These are phyloP conservation scores for Sebastes hubbsi DNA, from an alignment of 2,797 vertebrate genomes.

Conservation along the genomic window DNA sequence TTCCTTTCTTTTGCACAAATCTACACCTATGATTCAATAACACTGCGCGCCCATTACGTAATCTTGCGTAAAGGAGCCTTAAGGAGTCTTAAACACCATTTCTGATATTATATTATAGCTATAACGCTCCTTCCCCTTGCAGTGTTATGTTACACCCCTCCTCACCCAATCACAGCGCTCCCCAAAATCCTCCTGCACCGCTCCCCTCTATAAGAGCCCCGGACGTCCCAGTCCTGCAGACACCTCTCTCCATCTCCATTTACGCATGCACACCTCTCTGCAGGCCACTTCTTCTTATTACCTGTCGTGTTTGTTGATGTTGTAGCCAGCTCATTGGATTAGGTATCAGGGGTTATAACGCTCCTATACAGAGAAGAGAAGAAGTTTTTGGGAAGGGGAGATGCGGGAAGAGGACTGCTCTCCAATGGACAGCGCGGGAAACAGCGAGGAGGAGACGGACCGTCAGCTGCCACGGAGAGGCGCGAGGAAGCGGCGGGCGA, in stretches of 20 bases:
- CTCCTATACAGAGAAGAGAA: slow-evolving; percentile 16
- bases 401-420: slow-evolving; percentile 95
- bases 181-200: slow-evolving; percentile 88
- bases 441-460: slow-evolving; percentile 95
- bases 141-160: slow-evolving; percentile 76
- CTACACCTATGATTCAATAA: slow-evolving; percentile 18
- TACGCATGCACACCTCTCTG: slow-evolving; percentile 7
- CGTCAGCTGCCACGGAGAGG: slow-evolving; percentile 79
- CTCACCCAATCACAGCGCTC: slow-evolving; percentile 89
- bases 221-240: slow-evolving; percentile 79
- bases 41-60: neutral
- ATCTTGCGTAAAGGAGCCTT: slow-evolving; percentile 21
- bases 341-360: slow-evolving; percentile 22
- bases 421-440: slow-evolving; percentile 95
- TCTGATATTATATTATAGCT: slow-evolving; percentile 62
- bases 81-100: slow-evolving; percentile 35
- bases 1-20: slow-evolving; percentile 16
- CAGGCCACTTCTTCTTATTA: slow-evolving; percentile 17
- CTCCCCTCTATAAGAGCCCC: slow-evolving; percentile 92
- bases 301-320: slow-evolving; percentile 52
- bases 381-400: slow-evolving; percentile 67
- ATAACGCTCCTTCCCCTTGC: slow-evolving; percentile 58
- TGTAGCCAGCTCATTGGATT: slow-evolving; percentile 21
- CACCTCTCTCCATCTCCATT: slow-evolving; percentile 41
- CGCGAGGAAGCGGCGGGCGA: slow-evolving; percentile 69